These are phyloP conservation scores for Chaenogobius annularis DNA, from an alignment of 2,113 vertebrate species.

Conservation along the genomic window DNA sequence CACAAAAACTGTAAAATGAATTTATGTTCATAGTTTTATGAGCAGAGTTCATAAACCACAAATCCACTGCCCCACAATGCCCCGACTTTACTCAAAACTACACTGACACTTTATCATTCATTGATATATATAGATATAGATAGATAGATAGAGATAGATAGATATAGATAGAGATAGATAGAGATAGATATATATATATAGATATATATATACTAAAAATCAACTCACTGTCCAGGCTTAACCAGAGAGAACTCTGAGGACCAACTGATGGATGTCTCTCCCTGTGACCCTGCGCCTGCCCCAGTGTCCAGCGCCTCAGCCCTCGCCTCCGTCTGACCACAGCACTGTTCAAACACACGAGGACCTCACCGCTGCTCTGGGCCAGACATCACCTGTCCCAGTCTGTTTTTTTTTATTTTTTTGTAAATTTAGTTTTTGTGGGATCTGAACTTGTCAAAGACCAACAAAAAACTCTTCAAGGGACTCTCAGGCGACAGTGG, in stretches of 20 bases:
- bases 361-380: conserved; percentile 8
- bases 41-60: no score
- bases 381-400: neutral
- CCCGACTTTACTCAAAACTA: no score
- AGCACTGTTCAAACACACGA: neutral
- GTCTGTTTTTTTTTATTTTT: neutral
- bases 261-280: conserved; percentile 56
- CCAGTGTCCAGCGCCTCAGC: conserved; percentile 50
- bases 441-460: conserved; percentile 30
- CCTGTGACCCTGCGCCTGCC: conserved; percentile 54
- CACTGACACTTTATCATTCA: no score
- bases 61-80: no score
- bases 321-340: conserved; percentile 56
- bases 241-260: conserved; percentile 29
- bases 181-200: no score
- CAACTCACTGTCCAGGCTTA: conserved; percentile 31
- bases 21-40: no score
- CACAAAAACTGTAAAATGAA: no score
- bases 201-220: neutral
- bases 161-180: no score
- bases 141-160: no score
- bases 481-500: conserved; percentile 8
- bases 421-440: conserved; percentile 12
- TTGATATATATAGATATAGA: no score
- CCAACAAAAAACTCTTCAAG: conserved; percentile 29